phyloP scores from a whole-genome alignment of 2,113 vertebrate species.

The Equus przewalskii region DNA sequence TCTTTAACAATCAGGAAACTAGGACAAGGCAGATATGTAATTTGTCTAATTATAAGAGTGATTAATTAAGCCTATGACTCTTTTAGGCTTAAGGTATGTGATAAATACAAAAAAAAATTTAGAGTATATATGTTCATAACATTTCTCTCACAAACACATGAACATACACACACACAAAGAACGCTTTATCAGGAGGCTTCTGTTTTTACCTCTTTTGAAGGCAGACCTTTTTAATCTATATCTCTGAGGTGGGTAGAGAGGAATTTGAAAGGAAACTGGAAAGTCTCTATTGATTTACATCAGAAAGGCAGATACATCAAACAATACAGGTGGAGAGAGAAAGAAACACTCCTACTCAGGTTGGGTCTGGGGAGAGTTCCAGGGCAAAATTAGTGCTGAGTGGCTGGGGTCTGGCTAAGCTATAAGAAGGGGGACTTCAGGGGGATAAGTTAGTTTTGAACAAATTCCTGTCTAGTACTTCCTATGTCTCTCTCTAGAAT shows the following conservation, averaged over 20 bases:
- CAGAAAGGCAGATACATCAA: background rate
- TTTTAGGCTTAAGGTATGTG: background rate
- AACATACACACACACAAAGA: background rate
- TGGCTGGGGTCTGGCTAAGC: too few relatives aligned
- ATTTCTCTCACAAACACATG: background rate
- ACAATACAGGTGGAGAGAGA: background rate
- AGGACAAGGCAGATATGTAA: background rate
- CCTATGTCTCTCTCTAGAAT: background rate
- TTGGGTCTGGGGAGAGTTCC: too few relatives aligned
- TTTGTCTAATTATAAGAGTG: background rate
- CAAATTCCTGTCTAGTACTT: background rate
- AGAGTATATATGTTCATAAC: background rate
- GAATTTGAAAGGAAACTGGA: background rate
- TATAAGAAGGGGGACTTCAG: background rate
- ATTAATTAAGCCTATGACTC: background rate
- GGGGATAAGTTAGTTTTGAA: background rate
- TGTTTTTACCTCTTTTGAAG: conserved; percentile 38
- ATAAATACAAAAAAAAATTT: background rate
- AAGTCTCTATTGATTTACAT: background rate
- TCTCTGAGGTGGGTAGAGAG: background rate
- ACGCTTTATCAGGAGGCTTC: background rate
- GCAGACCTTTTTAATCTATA: background rate
- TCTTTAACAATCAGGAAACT: background rate
- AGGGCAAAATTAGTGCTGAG: background rate
- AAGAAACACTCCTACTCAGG: background rate